These are phyloP conservation scores for Lamprotornis superbus DNA, from an alignment of 2,113 vertebrate species.

Conservation along the genomic window DNA sequence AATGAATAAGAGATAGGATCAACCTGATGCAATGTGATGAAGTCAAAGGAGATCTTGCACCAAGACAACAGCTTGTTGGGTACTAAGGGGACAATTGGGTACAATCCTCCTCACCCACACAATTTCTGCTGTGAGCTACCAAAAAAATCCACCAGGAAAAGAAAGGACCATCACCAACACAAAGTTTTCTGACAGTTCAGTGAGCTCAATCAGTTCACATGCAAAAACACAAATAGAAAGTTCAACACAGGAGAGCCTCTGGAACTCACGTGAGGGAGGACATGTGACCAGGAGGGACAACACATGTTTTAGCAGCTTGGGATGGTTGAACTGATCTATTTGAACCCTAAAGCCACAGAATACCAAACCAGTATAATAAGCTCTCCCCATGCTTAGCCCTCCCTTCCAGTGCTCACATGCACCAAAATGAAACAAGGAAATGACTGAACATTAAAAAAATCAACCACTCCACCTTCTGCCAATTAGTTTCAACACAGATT, in stretches of 20 bases:
- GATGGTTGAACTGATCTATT: neutral
- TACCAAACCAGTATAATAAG: neutral
- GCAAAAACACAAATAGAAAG: neutral
- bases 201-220: neutral
- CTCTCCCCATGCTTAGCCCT: neutral
- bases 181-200: neutral
- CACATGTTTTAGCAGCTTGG: neutral
- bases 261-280: neutral
- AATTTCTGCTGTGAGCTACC: neutral
- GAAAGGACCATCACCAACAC: neutral
- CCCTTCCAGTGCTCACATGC: neutral
- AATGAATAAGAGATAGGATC: constrained; percentile 4
- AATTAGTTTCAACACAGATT: neutral
- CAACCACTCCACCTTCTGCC: neutral
- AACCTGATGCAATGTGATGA: neutral
- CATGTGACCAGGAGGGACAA: neutral
- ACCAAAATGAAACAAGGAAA: neutral
- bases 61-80: neutral
- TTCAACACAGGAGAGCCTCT: neutral
- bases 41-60: neutral
- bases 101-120: neutral
- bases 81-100: neutral
- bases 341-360: neutral
- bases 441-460: neutral
- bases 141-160: neutral